These are phyloP conservation scores for Oopsacas minuta DNA, from an alignment of 37 sponge, comb jelly and placozoan species.

Conservation along the genomic window DNA sequence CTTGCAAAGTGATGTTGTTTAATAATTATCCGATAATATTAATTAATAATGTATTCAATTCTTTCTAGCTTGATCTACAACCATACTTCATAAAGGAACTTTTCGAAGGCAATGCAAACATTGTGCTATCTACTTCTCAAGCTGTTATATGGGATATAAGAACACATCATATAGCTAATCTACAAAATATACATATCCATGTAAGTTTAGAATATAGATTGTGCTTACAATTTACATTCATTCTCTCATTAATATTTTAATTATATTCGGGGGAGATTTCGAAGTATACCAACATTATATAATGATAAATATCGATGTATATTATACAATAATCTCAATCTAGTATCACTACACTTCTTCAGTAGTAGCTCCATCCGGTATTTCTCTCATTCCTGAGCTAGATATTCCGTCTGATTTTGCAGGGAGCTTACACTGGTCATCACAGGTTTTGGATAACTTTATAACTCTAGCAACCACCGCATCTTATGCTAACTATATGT, in stretches of 20 bases:
- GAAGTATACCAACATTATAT: too few species aligned
- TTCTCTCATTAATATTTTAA: too few species aligned
- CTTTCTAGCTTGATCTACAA: neutral
- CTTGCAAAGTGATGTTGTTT: too few species aligned
- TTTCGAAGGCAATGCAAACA: neutral
- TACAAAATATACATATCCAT: neutral
- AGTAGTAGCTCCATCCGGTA: neutral
- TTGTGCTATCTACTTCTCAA: conserved; percentile 5
- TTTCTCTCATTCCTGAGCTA: neutral
- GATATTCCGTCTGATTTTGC: neutral
- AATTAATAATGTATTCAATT: too few species aligned
- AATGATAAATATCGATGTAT: too few species aligned
- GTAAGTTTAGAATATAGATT: neutral
- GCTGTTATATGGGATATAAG: neutral
- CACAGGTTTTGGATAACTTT: neutral
- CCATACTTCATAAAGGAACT: neutral
- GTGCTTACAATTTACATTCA: too few species aligned
- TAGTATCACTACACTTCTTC: neutral
- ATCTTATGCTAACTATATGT: neutral
- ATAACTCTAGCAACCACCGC: neutral
- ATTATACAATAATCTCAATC: too few species aligned
- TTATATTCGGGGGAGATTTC: too few species aligned
- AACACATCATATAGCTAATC: neutral
- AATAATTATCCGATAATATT: too few species aligned
- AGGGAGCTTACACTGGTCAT: neutral